Evolutionary conservation across 1,140 invertebrate species (phyloP), one percentile per base, ranked within the genome.

Genomic region (Elymnias hypermnestra): DNA sequence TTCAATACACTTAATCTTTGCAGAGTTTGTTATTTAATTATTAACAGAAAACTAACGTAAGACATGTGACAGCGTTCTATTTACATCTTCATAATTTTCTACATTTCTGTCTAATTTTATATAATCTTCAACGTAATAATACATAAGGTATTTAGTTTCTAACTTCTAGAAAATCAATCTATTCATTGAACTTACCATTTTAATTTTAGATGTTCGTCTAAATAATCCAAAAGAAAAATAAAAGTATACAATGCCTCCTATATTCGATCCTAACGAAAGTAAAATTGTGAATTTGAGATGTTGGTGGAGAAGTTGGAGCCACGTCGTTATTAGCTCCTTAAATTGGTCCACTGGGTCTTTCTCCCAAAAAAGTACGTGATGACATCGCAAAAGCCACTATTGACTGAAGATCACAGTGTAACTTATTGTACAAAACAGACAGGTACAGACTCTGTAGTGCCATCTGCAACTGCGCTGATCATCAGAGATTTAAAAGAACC

Each of bases 311-410:
- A 94, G 96, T 99, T 48, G 98, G 98, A 81, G 98, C 98, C 40
- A 99, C 98, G 56, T 98, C 98, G 41, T 97, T 98, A 8, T 89
- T 99, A 69, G 98, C 98, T 70, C 98, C 98, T 26, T 99, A 99
- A 91, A 99, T 99, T 73, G 98, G 98, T 93, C 98, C 98, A 18
- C 90, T 99, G 50, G 98, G 98, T 94, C 89, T 99, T 89, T 98
- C 98, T 28, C 98, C 98, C 18, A 99, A 99, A 88, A 99, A 99
- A 91, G 94, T 99, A 73, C 98, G 98, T 90, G 98, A 99, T 90
- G 98, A 99, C 86, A 99, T 99, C 76, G 97, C 98, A 42, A 99
- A 99, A 86, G 96, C 97, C 0, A 99, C 98, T 7, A 90, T 92
- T 38, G 98, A 99, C 70, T 99, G 29, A 99, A 99, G 88, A 98